Base-by-base conservation (phyloP, 1,140 invertebrate species). In the Neodiprion pinetum region DNA sequence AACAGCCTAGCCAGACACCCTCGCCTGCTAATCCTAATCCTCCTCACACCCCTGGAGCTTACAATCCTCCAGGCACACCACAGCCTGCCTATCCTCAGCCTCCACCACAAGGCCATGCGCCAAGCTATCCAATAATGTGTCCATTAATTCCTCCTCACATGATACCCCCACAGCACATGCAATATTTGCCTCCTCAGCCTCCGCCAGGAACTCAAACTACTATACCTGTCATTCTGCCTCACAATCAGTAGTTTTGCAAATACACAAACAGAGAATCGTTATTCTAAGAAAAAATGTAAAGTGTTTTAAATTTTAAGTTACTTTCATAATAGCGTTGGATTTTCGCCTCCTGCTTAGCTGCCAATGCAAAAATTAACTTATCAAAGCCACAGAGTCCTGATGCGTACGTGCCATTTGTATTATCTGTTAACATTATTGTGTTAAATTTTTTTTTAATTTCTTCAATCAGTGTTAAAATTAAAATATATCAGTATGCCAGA, bases 1-100 rank as follows among this genome's bases (percentile, higher is more conserved):
- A 91, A 53, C 91, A 90, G 72, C 92, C 90, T 47, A 91, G 90
- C 77, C 92, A 92, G 76, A 90, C 92, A 9, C 92, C 91, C 3
- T 92, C 91, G 23, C 91, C 91, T 4, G 92, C 91, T 1, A 92
- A 92, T 84, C 90, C 89, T 47, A 90, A 91, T 85, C 90, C 85
- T 72, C 88, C 85, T 9, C 90, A 89, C 76, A 92, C 91, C 75
- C 91, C 91, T 79, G 90, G 89, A 14, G 90, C 89, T 76, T 90
- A 90, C 80, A 90, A 90, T 82, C 88, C 90, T 80, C 88, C 90
- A 78, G 88, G 91, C 80, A 88, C 91, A 81, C 87, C 88, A 48
- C 90, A 89, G 77, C 88, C 89, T 12, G 86, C 89, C 4, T 89
- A 89, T 75, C 87, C 88, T 11, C 88, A 90, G 70, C 89, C 89